phyloP scores from a whole-genome alignment of 2,797 vertebrate species.

The Cichlasoma orientale region DNA sequence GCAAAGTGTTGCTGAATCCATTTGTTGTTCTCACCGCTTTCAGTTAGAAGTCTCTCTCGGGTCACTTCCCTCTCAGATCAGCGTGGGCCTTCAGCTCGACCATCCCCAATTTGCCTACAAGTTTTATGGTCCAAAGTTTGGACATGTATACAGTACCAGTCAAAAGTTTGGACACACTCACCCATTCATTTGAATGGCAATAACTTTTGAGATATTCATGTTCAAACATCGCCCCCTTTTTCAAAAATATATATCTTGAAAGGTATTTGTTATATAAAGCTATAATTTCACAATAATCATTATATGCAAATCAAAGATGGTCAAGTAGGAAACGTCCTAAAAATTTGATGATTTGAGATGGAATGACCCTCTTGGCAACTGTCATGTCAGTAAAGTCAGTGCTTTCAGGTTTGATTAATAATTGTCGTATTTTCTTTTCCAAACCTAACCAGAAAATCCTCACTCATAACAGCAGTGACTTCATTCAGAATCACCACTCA shows the following conservation, averaged over 20 bases:
- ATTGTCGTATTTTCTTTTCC: neutral
- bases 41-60: neutral
- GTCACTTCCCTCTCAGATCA: neutral
- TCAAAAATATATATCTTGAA: too few relatives aligned
- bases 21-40: neutral
- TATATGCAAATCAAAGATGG: too few relatives aligned
- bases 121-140: neutral
- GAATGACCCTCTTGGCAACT: neutral
- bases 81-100: accelerated
- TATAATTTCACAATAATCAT: too few relatives aligned
- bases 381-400: neutral
- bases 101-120: neutral
- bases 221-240: too few relatives aligned
- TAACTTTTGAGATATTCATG: too few relatives aligned
- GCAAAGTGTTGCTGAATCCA: conserved; percentile 1
- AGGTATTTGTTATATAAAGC: too few relatives aligned
- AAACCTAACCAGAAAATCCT: neutral
- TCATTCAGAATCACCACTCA: conserved; percentile 5
- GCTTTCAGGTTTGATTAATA: neutral
- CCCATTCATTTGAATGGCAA: too few relatives aligned
- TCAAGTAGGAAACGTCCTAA: accelerated
- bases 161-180: too few relatives aligned
- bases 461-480: neutral
- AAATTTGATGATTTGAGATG: neutral
- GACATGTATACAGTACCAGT: too few relatives aligned